A percentile compares a stretch with the other conserved stretches of the same genome.
Conservation (phyloP, 2,797 vertebrate species). For the Melanitta fusca region DNA sequence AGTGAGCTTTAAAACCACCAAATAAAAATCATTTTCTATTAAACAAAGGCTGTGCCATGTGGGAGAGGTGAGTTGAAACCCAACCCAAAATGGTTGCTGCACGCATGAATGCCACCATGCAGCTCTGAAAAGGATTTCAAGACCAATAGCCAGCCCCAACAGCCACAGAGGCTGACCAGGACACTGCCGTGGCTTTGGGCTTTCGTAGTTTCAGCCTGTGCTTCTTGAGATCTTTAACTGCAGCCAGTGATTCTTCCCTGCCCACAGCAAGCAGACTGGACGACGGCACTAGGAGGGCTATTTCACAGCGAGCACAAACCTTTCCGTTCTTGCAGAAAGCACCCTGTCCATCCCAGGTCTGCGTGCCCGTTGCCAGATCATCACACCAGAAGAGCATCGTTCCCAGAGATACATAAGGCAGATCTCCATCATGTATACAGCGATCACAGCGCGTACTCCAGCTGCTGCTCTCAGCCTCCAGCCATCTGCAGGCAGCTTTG, state of each 20-base stretch:
- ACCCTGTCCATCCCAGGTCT: not conserved
- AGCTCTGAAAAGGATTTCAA: not conserved
- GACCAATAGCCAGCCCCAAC: not conserved
- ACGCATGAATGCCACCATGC: rapidly evolving
- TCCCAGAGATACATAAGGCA: not conserved
- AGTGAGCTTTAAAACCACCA: not conserved
- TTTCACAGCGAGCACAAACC: not conserved
- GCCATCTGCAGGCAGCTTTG: not conserved
- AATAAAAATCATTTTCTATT: not conserved
- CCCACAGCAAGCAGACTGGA: not conserved
- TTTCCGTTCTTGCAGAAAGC: not conserved
- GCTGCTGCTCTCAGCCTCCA: not conserved
- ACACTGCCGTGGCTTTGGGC: not conserved
- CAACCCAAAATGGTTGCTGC: not conserved
- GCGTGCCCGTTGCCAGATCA: not conserved
- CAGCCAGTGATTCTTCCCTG: not conserved
- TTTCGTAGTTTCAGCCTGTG: not conserved
- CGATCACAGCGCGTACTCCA: rapidly evolving
- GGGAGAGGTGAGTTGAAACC: not conserved
- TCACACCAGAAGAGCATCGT: not conserved
- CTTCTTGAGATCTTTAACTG: not conserved
- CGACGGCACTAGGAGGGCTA: not conserved
- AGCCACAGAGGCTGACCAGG: rapidly evolving
- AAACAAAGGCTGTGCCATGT: not conserved
- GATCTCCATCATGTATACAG: not conserved